Percentiles rank a stretch among this genome's conserved stretches.
Evolutionary conservation across 2,888 invertebrate species (phyloP).

Genomic region (Epinotia nisella): DNA sequence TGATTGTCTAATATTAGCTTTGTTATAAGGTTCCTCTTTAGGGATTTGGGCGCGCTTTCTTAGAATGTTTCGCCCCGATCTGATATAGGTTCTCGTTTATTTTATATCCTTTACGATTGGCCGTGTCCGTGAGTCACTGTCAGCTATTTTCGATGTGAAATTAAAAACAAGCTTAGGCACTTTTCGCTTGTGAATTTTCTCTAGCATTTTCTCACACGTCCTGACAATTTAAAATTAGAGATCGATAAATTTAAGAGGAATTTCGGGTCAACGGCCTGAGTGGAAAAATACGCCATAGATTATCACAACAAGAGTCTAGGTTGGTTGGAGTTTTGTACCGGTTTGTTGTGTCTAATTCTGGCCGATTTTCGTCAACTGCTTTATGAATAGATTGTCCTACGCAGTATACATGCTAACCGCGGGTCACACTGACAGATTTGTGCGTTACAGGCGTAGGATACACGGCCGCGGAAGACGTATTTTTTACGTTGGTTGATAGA

Average conservation of each 20-base stretch:
- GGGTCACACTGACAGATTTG: conserved; percentile 79
- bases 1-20: conserved; percentile 85
- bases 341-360: conserved; percentile 77
- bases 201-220: conserved; percentile 56
- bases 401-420: conserved; percentile 61
- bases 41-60: conserved; percentile 69
- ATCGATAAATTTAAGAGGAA: conserved; percentile 68
- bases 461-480: conserved; percentile 53
- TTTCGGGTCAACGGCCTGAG: conserved; percentile 68
- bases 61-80: conserved; percentile 52
- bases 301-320: conserved; percentile 71
- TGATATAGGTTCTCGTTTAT: conserved; percentile 41
- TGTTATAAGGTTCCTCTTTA: conserved; percentile 81
- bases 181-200: conserved; percentile 28
- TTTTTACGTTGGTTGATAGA: conserved; percentile 51
- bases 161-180: conserved; percentile 29
- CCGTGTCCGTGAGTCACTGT: conserved; percentile 33
- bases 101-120: conserved; percentile 43
- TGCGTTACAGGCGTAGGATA: conserved; percentile 72
- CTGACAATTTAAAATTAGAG: conserved; percentile 63
- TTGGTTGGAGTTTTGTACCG: conserved; percentile 61
- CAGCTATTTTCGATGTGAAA: conserved; percentile 26
- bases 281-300: conserved; percentile 60
- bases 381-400: conserved; percentile 72
- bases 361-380: conserved; percentile 71